Base-by-base conservation (phyloP, 2,888 invertebrate genomes). In the Nomada hirtipes region DNA sequence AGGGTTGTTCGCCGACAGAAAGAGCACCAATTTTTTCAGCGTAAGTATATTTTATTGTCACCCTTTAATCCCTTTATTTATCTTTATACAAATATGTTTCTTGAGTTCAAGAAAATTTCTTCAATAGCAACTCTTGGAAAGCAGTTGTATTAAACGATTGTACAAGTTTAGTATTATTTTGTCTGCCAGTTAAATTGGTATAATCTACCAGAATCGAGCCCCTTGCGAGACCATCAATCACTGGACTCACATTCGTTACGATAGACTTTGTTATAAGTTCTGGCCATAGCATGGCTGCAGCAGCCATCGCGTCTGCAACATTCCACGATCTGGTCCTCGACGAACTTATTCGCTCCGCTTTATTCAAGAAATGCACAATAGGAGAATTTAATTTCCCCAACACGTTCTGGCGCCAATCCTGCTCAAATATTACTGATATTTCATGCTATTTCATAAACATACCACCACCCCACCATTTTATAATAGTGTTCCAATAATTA, bases 11-110 rank as follows among this genome's bases (percentile, higher is more conserved):
- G 96, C 96, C 53, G 98, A 98, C 89, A 95, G 98, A 69, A 98
- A 97, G 93, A 95, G 95, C 72, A 96, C 96, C 26, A 98, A 98
- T 93, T 98, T 98, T 91, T 98, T 98, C 89, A 98, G 98, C 94
- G 98, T 96, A 93, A 95, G 95, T 94, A 70, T 36, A 44, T 68
- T 59, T 7, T 71, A 42, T 65, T 65, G 11, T 76, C 15, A 20
- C n/a, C 44, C 61, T 10, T 29, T 52, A 65, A 53, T 7, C 2
- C 2, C 18, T 9, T 23, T 52, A 26, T 23, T 67, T 57, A 60
- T 63, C 57, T 61, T 61, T 29, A 42, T 36, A 20, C 18, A 11
- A n/a, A 42, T 50, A 42, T 13, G 0, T 15, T n/a, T 74, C 11
- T 55, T 20, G 23, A 4, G 4, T 18, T 76, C 59, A 76, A 36